A percentile compares a stretch with the other conserved stretches of the same genome.
Conservation (phyloP, 2,797 vertebrate species). For the Limosa lapponica region DNA sequence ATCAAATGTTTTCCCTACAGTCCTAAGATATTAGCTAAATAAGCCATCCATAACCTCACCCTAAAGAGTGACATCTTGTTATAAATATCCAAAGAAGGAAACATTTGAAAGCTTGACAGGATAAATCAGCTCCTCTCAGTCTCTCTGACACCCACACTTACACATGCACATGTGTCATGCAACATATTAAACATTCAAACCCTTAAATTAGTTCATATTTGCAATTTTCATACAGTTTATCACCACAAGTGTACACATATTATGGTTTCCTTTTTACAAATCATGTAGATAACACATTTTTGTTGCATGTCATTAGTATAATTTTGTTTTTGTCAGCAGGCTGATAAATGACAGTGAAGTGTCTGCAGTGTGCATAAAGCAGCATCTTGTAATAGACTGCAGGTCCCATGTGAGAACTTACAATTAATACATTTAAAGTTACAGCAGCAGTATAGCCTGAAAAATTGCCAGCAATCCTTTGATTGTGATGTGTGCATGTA, state of each 20-base stretch:
- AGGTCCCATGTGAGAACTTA: slow-evolving; percentile 34
- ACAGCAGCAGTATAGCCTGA: slow-evolving; percentile 29
- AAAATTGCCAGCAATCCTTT: slow-evolving; percentile 65
- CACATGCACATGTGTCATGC: background rate
- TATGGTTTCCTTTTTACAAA: slow-evolving; percentile 33
- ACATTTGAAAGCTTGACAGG: background rate
- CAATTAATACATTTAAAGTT: slow-evolving; percentile 60
- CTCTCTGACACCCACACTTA: background rate
- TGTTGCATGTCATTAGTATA: slow-evolving; percentile 21
- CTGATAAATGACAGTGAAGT: slow-evolving; percentile 45
- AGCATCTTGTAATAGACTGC: slow-evolving; percentile 30
- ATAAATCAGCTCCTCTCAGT: background rate
- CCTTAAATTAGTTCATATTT: background rate
- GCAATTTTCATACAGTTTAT: slow-evolving; percentile 22
- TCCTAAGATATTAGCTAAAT: slow-evolving; percentile 28
- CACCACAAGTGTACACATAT: background rate
- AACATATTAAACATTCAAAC: slow-evolving; percentile 9
- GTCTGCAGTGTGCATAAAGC: background rate
- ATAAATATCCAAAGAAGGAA: slow-evolving; percentile 23
- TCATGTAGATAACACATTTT: slow-evolving; percentile 52
- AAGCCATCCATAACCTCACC: slow-evolving; percentile 1
- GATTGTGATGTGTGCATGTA: slow-evolving; percentile 37
- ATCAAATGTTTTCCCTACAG: background rate
- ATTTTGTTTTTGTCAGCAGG: slow-evolving; percentile 61
- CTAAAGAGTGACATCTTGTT: background rate